A percentile compares a stretch with the other conserved stretches of the same genome.
Conservation (phyloP, 2,797 vertebrate genomes). For the Glossophaga mutica region DNA sequence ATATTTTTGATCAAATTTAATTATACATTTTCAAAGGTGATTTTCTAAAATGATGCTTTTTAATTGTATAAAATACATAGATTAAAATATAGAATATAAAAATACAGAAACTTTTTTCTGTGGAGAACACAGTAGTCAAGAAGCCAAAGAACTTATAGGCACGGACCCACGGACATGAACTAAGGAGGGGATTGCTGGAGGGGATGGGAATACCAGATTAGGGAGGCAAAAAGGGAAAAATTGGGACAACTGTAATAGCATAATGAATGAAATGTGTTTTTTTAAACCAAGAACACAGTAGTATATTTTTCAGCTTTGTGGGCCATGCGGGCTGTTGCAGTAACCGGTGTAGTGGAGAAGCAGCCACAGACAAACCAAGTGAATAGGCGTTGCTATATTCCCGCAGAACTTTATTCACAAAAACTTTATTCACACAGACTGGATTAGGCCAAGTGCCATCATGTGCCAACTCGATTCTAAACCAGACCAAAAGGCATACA, state of each 20-base stretch:
- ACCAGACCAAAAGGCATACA: not conserved
- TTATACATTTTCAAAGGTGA: not conserved
- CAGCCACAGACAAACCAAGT: not conserved
- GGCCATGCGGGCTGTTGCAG: not conserved
- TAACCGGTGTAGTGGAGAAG: not conserved
- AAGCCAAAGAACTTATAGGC: not conserved
- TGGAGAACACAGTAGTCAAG: not conserved
- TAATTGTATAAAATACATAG: not conserved
- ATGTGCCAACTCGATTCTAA: not conserved
- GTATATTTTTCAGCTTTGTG: not conserved
- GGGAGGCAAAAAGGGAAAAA: not conserved
- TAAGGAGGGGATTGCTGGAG: not conserved
- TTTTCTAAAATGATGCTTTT: slow-evolving; percentile 14
- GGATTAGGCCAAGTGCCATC: not conserved
- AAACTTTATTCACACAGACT: not conserved
- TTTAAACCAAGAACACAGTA: no score
- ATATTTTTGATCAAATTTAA: not conserved
- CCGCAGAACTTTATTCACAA: not conserved
- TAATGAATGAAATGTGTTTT: not conserved
- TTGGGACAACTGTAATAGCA: not conserved
- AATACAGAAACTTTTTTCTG: not conserved
- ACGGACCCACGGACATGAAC: not conserved
- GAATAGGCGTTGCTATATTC: not conserved
- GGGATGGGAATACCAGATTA: not conserved
- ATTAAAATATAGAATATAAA: not conserved